Base-by-base conservation (phyloP, 2,797 vertebrate genomes). In the Allenopithecus nigroviridis region DNA sequence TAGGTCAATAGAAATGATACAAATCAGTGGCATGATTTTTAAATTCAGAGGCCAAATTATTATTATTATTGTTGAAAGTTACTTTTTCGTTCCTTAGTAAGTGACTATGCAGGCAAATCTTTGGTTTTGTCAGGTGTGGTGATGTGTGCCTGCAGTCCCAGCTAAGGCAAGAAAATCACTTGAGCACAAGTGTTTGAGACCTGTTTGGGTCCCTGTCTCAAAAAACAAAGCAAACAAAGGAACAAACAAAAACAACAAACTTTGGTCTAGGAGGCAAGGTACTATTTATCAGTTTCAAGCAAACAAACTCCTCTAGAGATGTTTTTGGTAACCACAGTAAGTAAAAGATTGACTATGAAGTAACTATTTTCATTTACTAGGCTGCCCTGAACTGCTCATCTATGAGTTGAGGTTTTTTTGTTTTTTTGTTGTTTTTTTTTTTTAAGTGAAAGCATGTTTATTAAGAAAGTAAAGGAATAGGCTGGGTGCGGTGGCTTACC, bases 21-120 rank as follows among this genome's bases (percentile, higher is more conserved):
- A 83, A 2, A 84, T 86, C 50, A 87, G 6, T 33, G 80, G 13
- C 50, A 86, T 8, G 30, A 36, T 28, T 55, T 90, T 90, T 59
- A 93, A 30, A 94, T 89, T 85, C 28, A 96, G 76, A 72, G 26
- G 12, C 85, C 64, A 95, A 53, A 46, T 94, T 94, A 89, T 68
- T 84, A 11, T 70, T 74, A 53, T 92, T 84, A 64, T 87, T 96
- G 16, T 86, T 91, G 36, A 91, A 94, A 14, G 5, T 75, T 92
- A 64, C 78, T 89, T 87, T 84, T 96, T 74, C 8, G 39, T 91
- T 55, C 14, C 28, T 28, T 81, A 76, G 85, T 96, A 95, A 87
- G 57, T 90, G 70, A 74, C 57, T 87, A 16, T 92, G 16, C 12
- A 30, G 92, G 84, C 43, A 91, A 36, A 50, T 90, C 43, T 96